Evolutionary conservation across 2,113 vertebrate genomes (phyloP).

Genomic region (Cinclus cinclus): DNA sequence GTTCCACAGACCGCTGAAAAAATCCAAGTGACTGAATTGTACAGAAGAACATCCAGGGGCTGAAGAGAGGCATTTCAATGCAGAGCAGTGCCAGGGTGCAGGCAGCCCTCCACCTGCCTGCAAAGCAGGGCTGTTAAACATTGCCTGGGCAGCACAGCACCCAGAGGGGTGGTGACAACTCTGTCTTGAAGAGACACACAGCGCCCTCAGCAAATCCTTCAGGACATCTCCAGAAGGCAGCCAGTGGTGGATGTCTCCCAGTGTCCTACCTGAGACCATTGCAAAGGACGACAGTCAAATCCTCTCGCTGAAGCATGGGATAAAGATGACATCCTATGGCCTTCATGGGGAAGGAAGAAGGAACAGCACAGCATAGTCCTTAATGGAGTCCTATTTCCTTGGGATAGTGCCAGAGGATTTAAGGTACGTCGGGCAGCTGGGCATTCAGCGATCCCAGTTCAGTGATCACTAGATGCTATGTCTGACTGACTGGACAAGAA

Average conservation of each 20-base stretch:
- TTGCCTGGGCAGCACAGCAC: not conserved
- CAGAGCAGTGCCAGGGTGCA: not conserved
- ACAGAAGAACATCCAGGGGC: not conserved
- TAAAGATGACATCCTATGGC: not conserved
- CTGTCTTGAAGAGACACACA: not conserved
- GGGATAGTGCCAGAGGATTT: conserved; percentile 43
- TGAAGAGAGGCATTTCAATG: not conserved
- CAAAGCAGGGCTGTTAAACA: not conserved
- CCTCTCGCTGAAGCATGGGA: not conserved
- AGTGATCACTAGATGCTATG: not conserved
- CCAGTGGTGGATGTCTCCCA: rapidly evolving
- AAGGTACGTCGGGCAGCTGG: conserved; percentile 33
- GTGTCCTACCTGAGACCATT: not conserved
- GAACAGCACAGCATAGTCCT: not conserved
- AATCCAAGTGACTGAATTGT: not conserved
- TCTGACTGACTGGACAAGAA: conserved; percentile 38
- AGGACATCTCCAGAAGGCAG: not conserved
- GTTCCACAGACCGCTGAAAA: not conserved
- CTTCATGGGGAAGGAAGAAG: not conserved
- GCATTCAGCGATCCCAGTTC: conserved; percentile 34
- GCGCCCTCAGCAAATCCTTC: not conserved
- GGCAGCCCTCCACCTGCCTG: not conserved
- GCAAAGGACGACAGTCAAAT: not conserved
- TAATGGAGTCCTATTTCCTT: conserved; percentile 15
- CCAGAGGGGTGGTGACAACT: not conserved